Evolutionary conservation across 2,888 invertebrate genomes (phyloP).

Genomic region (Caenorhabditis macrosperma): DNA sequence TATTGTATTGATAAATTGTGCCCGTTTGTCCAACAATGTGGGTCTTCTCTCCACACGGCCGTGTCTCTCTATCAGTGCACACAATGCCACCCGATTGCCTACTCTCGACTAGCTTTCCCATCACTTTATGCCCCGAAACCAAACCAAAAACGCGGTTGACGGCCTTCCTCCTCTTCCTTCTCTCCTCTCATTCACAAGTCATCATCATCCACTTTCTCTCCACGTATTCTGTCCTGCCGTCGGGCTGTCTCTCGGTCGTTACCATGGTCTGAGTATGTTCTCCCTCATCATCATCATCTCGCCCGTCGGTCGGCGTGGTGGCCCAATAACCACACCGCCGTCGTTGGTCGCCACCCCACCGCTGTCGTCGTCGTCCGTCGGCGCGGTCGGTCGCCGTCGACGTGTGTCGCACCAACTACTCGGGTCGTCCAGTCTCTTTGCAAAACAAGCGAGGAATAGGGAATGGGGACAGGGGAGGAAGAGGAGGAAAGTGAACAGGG

Average conservation of each 20-base stretch:
- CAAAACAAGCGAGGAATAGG: conserved; percentile 39
- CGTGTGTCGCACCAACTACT: conserved; percentile 7
- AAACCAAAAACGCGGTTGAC: not conserved
- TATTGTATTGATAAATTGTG: conserved; percentile 51
- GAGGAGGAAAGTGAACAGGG: conserved; percentile 11
- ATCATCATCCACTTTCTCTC: conserved; percentile 45
- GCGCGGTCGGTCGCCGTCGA: no score
- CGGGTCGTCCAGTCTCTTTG: conserved; percentile 26
- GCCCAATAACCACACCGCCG: conserved; percentile 48
- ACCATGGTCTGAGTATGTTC: conserved; percentile 45
- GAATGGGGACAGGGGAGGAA: conserved; percentile 8
- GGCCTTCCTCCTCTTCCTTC: not conserved
- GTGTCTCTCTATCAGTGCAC: conserved; percentile 42
- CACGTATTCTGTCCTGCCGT: conserved; percentile 22
- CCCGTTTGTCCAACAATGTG: conserved; percentile 10
- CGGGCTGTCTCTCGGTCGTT: conserved; percentile 16
- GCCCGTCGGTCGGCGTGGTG: conserved; percentile 19
- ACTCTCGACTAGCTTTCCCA: conserved; percentile 11
- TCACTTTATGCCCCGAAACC: conserved; percentile 7
- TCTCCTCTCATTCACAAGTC: conserved; percentile 39
- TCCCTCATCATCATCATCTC: conserved; percentile 31
- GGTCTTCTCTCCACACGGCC: conserved; percentile 28
- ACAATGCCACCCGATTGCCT: conserved; percentile 48
- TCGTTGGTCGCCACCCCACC: conserved; percentile 22
- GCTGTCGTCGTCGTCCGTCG: conserved; percentile 4